phyloP scores from a whole-genome alignment of 1,140 invertebrate genomes.

The Mercenaria mercenaria region DNA sequence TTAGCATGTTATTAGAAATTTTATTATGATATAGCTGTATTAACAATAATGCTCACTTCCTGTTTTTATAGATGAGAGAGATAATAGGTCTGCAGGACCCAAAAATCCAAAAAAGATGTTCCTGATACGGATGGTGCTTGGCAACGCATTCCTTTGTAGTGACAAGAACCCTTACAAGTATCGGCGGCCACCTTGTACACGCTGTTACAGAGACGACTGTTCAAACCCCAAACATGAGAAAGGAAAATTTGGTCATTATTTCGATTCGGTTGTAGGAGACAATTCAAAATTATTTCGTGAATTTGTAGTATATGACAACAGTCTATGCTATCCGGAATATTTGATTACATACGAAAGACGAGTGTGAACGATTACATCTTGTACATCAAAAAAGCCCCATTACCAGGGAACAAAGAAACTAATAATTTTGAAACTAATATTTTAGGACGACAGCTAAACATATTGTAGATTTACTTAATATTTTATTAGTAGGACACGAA shows the following conservation, averaged over 20 bases:
- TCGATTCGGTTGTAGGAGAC: slow-evolving; percentile 77
- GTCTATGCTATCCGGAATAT: slow-evolving; percentile 79
- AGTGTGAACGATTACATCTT: too few species aligned
- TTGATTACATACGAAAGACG: slow-evolving; percentile 78
- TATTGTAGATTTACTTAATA: too few species aligned
- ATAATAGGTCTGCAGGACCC: slow-evolving; percentile 31
- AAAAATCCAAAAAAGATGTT: slow-evolving; percentile 69
- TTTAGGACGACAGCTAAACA: too few species aligned
- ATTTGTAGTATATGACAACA: slow-evolving; percentile 78
- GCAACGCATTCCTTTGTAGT: slow-evolving; percentile 55
- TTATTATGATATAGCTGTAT: too few species aligned
- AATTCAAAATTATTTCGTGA: slow-evolving; percentile 74
- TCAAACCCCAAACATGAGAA: slow-evolving; percentile 15
- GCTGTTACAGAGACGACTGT: slow-evolving; percentile 65
- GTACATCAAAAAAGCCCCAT: too few species aligned
- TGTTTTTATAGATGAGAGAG: slow-evolving; percentile 31
- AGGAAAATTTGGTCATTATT: slow-evolving; percentile 27
- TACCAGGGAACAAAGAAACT: too few species aligned
- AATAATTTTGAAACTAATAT: too few species aligned
- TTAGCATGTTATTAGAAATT: too few species aligned
- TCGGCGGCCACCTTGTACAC: slow-evolving; percentile 66
- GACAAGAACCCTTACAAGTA: slow-evolving; percentile 43
- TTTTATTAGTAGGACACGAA: too few species aligned
- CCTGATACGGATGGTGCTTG: slow-evolving; percentile 66
- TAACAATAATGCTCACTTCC: too few species aligned